Evolutionary conservation across 2,888 invertebrate genomes (phyloP).

Genomic region (Rhogogaster chlorosoma): DNA sequence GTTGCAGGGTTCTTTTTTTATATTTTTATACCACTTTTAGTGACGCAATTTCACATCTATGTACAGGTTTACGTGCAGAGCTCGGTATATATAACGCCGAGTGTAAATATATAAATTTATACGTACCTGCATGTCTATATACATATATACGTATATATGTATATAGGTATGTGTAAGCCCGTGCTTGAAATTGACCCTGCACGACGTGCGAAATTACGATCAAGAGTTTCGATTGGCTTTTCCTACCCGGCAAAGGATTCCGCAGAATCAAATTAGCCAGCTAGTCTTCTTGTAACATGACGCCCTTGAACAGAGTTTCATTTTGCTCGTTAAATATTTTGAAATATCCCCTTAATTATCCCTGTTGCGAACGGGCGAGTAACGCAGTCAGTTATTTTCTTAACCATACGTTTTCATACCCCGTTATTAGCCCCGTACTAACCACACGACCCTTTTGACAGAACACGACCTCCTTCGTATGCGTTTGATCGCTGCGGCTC

Average conservation of each 20-base stretch:
- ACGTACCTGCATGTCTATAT: neutral
- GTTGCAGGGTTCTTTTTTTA: neutral
- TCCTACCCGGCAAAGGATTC: neutral
- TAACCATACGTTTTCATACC: constrained; percentile 38
- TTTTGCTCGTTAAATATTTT: constrained; percentile 39
- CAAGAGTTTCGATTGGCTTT: neutral
- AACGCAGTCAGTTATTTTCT: constrained; percentile 41
- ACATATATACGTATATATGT: neutral
- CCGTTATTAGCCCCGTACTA: constrained; percentile 25
- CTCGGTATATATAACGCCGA: neutral
- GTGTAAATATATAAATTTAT: neutral
- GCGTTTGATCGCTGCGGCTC: neutral
- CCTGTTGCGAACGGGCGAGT: neutral
- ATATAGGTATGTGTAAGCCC: neutral
- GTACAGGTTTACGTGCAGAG: neutral
- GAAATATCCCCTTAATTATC: constrained; percentile 33
- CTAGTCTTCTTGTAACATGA: neutral
- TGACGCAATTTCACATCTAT: neutral
- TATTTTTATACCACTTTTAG: neutral
- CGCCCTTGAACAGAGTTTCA: constrained; percentile 28
- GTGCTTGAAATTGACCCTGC: neutral
- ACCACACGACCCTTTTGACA: constrained; percentile 4
- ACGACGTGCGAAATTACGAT: constrained; percentile 14
- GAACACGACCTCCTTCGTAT: constrained; percentile 5
- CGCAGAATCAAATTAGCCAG: neutral